Conservation (phyloP, 2,888 invertebrate genomes). For the Noctua comes region DNA sequence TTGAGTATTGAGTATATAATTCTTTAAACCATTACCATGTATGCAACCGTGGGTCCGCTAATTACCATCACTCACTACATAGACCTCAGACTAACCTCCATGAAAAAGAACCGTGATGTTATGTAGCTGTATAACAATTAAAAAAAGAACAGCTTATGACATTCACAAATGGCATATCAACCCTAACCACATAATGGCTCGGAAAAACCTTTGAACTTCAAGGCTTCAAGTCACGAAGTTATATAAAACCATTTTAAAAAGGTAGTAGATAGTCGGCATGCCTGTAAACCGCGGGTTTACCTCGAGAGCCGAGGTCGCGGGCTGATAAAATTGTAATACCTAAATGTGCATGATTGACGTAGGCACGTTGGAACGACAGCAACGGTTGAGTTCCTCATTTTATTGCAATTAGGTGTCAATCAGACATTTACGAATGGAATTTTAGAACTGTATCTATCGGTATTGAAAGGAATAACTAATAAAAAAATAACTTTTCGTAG, state of each 20-base stretch:
- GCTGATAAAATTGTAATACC: slow-evolving; percentile 36
- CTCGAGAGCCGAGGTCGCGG: slow-evolving; percentile 48
- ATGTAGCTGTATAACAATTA: background rate
- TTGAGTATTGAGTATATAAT: too few species aligned
- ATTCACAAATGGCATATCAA: background rate
- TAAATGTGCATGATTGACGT: slow-evolving; percentile 21
- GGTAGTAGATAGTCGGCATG: slow-evolving; percentile 22
- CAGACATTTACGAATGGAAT: background rate
- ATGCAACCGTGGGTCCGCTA: too few species aligned
- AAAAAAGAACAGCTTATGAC: background rate
- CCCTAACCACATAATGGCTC: background rate
- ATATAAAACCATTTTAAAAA: slow-evolving; percentile 44
- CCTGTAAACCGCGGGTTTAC: slow-evolving; percentile 50
- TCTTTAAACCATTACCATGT: too few species aligned
- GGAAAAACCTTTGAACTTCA: slow-evolving; percentile 31
- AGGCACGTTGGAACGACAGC: background rate
- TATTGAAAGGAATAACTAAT: background rate
- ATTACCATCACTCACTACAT: too few species aligned
- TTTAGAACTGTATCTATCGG: background rate
- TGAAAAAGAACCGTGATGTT: background rate
- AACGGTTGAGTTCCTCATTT: slow-evolving; percentile 33
- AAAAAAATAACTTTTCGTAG: background rate
- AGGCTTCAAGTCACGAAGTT: slow-evolving; percentile 1
- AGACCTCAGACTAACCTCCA: background rate
- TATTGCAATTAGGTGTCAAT: slow-evolving; percentile 16